Percentiles rank a stretch among this genome's conserved stretches.
Conservation (phyloP, 2,113 vertebrate species). For the Stegastes partitus region DNA sequence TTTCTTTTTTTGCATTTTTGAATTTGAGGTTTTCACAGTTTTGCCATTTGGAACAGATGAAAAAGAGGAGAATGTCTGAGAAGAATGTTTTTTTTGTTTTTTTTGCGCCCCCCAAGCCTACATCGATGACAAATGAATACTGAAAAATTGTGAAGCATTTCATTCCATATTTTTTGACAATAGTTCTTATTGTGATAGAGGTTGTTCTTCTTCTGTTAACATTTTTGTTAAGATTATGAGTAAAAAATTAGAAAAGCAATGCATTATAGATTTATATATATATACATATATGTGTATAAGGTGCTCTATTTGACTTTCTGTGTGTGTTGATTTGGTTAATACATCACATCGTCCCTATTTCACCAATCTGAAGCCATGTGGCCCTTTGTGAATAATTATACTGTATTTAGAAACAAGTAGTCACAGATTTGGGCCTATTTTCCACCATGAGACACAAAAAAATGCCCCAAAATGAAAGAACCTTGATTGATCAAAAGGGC, state of each 20-base stretch:
- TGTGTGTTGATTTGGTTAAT: slow-evolving; percentile 54
- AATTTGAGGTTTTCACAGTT: slow-evolving; percentile 37
- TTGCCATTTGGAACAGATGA: slow-evolving; percentile 37
- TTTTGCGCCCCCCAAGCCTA: too few species aligned
- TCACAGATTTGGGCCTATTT: slow-evolving; percentile 14
- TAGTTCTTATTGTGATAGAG: slow-evolving; percentile 62
- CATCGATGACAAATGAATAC: slow-evolving; percentile 19
- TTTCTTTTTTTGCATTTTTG: slow-evolving; percentile 9
- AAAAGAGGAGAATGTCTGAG: slow-evolving; percentile 28
- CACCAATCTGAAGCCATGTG: slow-evolving; percentile 30
- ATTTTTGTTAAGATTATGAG: slow-evolving; percentile 52
- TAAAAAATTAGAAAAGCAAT: slow-evolving; percentile 57
- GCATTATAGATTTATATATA: slow-evolving; percentile 62
- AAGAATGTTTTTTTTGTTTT: slow-evolving; percentile 53
- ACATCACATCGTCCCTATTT: slow-evolving; percentile 51
- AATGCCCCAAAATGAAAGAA: slow-evolving; percentile 19
- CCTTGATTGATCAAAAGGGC: slow-evolving; percentile 15
- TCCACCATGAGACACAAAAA: slow-evolving; percentile 15
- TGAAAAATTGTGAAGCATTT: slow-evolving; percentile 62
- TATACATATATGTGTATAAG: slow-evolving; percentile 44
- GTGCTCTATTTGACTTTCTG: slow-evolving; percentile 62
- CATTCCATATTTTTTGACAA: slow-evolving; percentile 53
- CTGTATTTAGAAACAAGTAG: slow-evolving; percentile 28
- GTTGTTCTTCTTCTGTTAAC: slow-evolving; percentile 62
- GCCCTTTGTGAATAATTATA: slow-evolving; percentile 35